Conservation (phyloP, 1,140 invertebrate species). For the Apocrypta bakeri region DNA sequence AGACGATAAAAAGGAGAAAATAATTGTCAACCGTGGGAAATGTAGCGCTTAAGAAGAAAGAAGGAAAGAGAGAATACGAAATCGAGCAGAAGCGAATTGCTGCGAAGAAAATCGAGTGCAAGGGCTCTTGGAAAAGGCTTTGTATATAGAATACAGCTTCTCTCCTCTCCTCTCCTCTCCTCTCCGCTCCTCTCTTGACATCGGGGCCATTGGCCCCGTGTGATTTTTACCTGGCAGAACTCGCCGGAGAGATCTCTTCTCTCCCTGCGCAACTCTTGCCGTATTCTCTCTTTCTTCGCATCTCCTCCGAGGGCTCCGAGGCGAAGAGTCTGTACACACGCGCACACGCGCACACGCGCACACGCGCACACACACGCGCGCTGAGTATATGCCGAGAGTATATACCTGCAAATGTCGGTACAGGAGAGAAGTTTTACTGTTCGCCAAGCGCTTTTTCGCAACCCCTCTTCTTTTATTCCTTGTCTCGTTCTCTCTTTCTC, state of each 20-base stretch:
- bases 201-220: slow-evolving; percentile 47
- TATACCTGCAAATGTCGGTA: slow-evolving; percentile 14
- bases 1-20: too few species aligned
- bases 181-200: not conserved
- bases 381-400: not conserved
- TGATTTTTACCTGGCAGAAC: slow-evolving; percentile 43
- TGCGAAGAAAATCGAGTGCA: not conserved
- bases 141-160: not conserved
- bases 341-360: too few species aligned
- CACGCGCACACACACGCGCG: too few species aligned
- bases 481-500: not conserved
- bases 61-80: too few species aligned
- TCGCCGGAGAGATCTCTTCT: slow-evolving; percentile 1
- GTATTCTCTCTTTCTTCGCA: not conserved
- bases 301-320: too few species aligned
- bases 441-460: slow-evolving; percentile 18
- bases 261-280: not conserved
- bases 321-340: too few species aligned
- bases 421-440: slow-evolving; percentile 20
- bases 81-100: not conserved
- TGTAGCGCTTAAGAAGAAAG: too few species aligned
- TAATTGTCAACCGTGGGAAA: too few species aligned
- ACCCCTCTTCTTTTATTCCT: slow-evolving; percentile 11
- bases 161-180: slow-evolving; percentile 17
- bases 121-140: not conserved